Evolutionary conservation across 64 coral and sea anemone species (phyloP).

Genomic region (Stylophora pistillata): DNA sequence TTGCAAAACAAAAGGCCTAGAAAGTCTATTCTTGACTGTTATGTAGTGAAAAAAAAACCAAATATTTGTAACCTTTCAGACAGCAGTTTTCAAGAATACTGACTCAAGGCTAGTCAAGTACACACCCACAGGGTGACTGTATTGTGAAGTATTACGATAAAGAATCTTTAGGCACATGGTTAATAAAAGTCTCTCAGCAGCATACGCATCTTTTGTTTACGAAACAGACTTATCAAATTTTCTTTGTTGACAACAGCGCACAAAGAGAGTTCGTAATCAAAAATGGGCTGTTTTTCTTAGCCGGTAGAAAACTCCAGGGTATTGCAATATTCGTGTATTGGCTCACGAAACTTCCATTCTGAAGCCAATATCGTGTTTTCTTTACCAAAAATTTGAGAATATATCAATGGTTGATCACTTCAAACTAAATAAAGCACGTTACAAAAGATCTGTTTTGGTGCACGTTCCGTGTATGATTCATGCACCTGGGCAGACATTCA

Average conservation of each 20-base stretch:
- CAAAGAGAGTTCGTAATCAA: background rate
- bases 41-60: too few species aligned
- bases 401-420: conserved; percentile 28
- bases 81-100: background rate
- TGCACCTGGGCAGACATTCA: too few species aligned
- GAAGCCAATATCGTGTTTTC: background rate
- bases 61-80: too few species aligned
- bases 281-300: background rate
- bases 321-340: conserved; percentile 3
- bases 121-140: background rate
- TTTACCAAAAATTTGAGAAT: conserved; percentile 9
- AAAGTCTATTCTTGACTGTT: background rate
- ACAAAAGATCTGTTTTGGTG: conserved; percentile 6
- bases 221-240: background rate
- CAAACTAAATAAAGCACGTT: background rate
- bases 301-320: background rate
- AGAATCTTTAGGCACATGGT: conserved; percentile 14
- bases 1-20: background rate
- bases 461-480: background rate
- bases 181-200: conserved; percentile 8
- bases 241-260: background rate
- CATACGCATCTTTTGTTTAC: background rate
- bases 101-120: background rate
- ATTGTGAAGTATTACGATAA: background rate
- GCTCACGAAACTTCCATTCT: background rate